Percentiles rank a stretch among this genome's conserved stretches.
Evolutionary conservation across 1,140 invertebrate genomes (phyloP).

Genomic region (Liolophura sinensis): DNA sequence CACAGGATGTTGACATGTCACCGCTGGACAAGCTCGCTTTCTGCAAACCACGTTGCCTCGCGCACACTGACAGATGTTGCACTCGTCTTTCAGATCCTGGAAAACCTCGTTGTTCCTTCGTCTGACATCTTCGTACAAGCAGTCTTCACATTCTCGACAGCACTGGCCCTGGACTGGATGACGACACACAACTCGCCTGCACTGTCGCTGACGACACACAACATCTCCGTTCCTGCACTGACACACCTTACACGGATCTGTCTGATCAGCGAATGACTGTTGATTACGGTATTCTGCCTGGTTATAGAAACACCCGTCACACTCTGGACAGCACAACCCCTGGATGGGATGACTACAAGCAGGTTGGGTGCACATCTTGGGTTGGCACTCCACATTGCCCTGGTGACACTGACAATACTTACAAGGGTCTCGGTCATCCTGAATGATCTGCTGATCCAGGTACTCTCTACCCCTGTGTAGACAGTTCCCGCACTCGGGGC

Average conservation of each 20-base stretch:
- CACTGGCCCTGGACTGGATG: constrained; percentile 37
- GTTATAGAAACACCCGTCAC: constrained; percentile 21
- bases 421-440: constrained; percentile 7
- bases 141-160: constrained; percentile 40
- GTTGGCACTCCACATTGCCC: constrained; percentile 34
- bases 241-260: constrained; percentile 7
- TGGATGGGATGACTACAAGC: constrained; percentile 20
- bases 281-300: constrained; percentile 20
- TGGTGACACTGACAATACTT: constrained; percentile 20
- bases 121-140: constrained; percentile 20
- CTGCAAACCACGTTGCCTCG: constrained; percentile 21
- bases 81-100: constrained; percentile 8
- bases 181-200: constrained; percentile 28
- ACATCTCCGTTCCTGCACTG: constrained; percentile 36
- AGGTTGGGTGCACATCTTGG: constrained; percentile 22
- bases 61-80: constrained; percentile 16
- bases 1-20: constrained; percentile 21
- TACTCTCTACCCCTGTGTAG: constrained; percentile 17
- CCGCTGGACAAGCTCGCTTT: constrained; percentile 10
- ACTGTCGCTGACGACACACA: constrained; percentile 27
- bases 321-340: neutral
- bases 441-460: constrained; percentile 17
- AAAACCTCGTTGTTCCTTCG: neutral
- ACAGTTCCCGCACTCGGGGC: constrained; percentile 8
- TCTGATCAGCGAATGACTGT: constrained; percentile 10